These are phyloP conservation scores for Oryctes rhinoceros DNA, from an alignment of 1,140 invertebrate species.

Conservation along the genomic window DNA sequence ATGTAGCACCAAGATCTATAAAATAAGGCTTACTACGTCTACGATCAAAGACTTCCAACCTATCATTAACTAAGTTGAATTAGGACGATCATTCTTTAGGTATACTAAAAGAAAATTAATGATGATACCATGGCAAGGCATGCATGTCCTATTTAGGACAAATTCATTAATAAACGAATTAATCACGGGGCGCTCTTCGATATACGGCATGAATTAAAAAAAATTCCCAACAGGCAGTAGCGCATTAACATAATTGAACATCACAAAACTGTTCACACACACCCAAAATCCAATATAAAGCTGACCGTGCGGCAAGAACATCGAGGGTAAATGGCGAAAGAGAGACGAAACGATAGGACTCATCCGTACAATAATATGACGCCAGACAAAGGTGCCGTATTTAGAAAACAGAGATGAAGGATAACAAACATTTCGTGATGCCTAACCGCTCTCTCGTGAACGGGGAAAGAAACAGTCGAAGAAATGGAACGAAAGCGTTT, in stretches of 20 bases:
- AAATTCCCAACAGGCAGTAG: constrained; percentile 8
- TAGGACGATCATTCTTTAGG: too few species aligned
- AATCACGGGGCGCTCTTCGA: neutral
- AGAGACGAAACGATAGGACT: constrained; percentile 1
- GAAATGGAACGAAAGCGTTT: constrained; percentile 10
- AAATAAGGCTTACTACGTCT: too few species aligned
- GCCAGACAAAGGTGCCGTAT: constrained; percentile 32
- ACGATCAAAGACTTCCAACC: too few species aligned
- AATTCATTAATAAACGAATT: constrained; percentile 18
- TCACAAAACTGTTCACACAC: constrained; percentile 37
- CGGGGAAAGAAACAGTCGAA: constrained; percentile 23
- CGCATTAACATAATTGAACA: constrained; percentile 35
- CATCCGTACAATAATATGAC: constrained; percentile 35
- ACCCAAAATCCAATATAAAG: constrained; percentile 29
- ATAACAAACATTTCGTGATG: constrained; percentile 24
- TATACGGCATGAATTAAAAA: neutral
- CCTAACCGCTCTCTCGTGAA: constrained; percentile 7
- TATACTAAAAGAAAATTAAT: too few species aligned
- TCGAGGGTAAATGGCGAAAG: neutral
- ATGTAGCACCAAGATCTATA: too few species aligned
- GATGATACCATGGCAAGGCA: too few species aligned
- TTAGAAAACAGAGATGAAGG: constrained; percentile 33
- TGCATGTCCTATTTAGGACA: neutral
- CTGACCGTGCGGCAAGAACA: neutral
- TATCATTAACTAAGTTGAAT: too few species aligned